Evolutionary conservation across 2,797 vertebrate species (phyloP), one percentile per base, ranked within the genome.

Genomic region (Anableps anableps): DNA sequence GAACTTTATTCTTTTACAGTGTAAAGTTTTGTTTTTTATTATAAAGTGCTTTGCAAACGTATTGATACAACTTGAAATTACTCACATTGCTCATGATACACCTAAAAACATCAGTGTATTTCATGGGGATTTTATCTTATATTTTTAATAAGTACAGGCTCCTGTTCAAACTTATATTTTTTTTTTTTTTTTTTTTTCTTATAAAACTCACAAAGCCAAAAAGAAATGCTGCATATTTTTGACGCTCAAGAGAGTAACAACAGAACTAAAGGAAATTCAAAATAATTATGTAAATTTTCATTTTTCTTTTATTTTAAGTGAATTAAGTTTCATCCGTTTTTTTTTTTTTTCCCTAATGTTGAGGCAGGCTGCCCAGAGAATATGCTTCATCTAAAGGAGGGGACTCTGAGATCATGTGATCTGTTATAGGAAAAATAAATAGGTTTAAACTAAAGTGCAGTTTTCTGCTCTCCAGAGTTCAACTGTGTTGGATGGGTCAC

Each of bases 401-500:
- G 8, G 8, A n/a, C 62, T 64, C 7, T 68, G 64, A 68, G 11
- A 26, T 23, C 34, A 2, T 66, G 31, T n/a, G n/a, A n/a, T n/a
- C 5, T 36, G 7, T 21, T 45, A 17, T 72, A 45, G 13, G 6
- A 68, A 11, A 34, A 10, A 26, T 26, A 8, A 71, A 29, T 26
- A 26, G 1, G 23, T 72, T 31, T 1, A 17, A 29, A 75, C 19
- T 68, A 7, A 76, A 19, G 4, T 10, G 5, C 51, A 19, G 3
- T 72, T 29, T 75, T 50, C 1, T 85, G 11, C 29, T 77, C 6
- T 21, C 43, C 83, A 94, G 94, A 86, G 74, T 75, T 87, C 91
- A 31, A 55, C 78, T 0, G 74, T 95, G 84, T 87, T 96, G 5
- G 97, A 99, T 78, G 97, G 93, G 0, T 96, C 91, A 0, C 96